Base-by-base conservation (phyloP, 2,113 vertebrate genomes). In the Catagonus wagneri region DNA sequence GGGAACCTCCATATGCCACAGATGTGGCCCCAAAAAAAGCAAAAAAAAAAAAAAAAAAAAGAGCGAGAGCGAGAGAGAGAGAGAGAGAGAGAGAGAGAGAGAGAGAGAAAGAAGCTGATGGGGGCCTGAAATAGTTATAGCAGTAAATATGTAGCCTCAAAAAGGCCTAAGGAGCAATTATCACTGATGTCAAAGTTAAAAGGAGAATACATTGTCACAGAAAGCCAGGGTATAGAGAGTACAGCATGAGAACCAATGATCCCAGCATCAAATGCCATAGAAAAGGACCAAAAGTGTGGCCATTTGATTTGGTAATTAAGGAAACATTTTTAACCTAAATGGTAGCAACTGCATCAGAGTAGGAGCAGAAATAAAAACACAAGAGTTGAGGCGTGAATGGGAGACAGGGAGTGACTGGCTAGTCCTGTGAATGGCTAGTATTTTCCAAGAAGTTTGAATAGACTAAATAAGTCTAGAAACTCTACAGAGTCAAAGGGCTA, bases 371-470 rank as follows among this genome's bases (percentile, higher is more conserved):
- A 54, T 1, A 83, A 81, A 20, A 65, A 58, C 74, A 8, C 19
- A 79, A 79, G 56, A 78, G 7, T 15, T 74, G 69, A 85, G 8
- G 22, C 71, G 9, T 16, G 34, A 93, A 54, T 54, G 29, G 20
- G 23, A 79, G 14, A 56, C 13, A 68, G 50, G 3, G 17, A 44
- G 4, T 69, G 2, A 86, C 32, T 79, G 3, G 13, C 32, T 58
- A 58, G 32, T 5, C 60, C 7, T 2, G 1, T 72, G 3, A 78
- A 6, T 5, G 4, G 6, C 0, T 1, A 83, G 2, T 76, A 3
- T 0, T 39, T 72, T 69, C 68, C 76, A 88, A 83, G 23, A 94
- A 96, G 20, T 91, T 83, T 91, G 66, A 79, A 75, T 11, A 74
- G 22, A 71, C 6, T 83, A 58, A 6, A 75, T 17, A 44, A 9